These are phyloP conservation scores for Caenorhabditis macrosperma DNA, from an alignment of 2,888 invertebrate species.

Conservation along the genomic window DNA sequence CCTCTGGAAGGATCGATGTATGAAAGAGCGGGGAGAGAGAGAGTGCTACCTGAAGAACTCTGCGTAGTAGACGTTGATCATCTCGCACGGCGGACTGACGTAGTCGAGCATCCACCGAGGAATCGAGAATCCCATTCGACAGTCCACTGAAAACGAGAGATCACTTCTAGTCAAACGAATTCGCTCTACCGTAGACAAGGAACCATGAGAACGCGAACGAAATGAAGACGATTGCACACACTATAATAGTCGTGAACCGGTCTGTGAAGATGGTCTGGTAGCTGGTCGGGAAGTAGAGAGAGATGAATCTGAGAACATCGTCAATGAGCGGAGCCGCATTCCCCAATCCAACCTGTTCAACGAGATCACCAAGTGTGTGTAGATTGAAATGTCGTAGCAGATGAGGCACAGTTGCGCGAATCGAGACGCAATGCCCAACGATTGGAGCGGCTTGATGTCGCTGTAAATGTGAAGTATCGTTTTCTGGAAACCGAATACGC, in stretches of 20 bases:
- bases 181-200: constrained; percentile 42
- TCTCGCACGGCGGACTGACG: constrained; percentile 55
- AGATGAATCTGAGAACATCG: constrained; percentile 70
- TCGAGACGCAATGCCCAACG: constrained; percentile 52
- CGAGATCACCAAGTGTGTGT: constrained; percentile 68
- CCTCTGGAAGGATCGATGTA: constrained; percentile 42
- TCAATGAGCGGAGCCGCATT: no score
- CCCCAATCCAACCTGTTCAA: constrained; percentile 70
- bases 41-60: constrained; percentile 60
- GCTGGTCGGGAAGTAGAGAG: constrained; percentile 69
- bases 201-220: constrained; percentile 62
- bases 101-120: constrained; percentile 70
- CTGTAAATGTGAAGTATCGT: constrained; percentile 60
- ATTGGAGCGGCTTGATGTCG: constrained; percentile 60
- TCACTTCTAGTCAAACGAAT: background rate
- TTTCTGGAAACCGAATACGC: constrained; percentile 55
- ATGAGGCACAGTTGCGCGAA: constrained; percentile 67
- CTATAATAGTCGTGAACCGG: constrained; percentile 58
- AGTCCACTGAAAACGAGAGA: constrained; percentile 53
- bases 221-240: constrained; percentile 49
- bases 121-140: constrained; percentile 66
- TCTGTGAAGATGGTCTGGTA: constrained; percentile 68
- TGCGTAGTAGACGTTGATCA: constrained; percentile 63
- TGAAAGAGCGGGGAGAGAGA: background rate
- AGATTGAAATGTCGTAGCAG: constrained; percentile 70